Base-by-base conservation (phyloP, 2,888 invertebrate genomes). In the Pterostichus niger region DNA sequence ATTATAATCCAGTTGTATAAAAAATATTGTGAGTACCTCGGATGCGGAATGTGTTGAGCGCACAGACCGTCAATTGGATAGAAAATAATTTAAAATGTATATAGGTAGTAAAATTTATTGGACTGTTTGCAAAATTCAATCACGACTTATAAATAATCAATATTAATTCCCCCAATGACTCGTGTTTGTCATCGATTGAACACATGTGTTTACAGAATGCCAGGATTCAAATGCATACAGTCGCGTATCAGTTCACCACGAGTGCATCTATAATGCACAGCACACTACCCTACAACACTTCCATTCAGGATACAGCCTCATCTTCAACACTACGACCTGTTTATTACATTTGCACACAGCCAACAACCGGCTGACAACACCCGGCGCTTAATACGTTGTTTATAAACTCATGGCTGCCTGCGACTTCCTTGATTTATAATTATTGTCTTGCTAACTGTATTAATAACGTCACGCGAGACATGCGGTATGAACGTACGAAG, bases 361-460 rank as follows among this genome's bases (percentile, higher is more conserved):
- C 46, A 78, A 46, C 71, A 17, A 49, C 52, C 11, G 10, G 68
- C 33, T 13, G 68, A 44, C 40, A 10, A 11, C 44, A 24, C 52
- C 10, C 17, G 54, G 52, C 71, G 54, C 71, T 81, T 81, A 81
- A 71, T 81, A 71, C 68, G 71, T 81, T 81, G 81, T 81, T 81
- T 81, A 81, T 81, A 56, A 81, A 81, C 71, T 71, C 54, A 52
- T 68, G 54, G 54, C 81, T 81, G 40, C 78, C 54, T 78, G 40
- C 49, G 75, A 75, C 82, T 82, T 82, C 82, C 82, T 75, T 75
- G 82, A 82, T 82, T 82, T 82, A 82, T 82, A 73, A 82, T 82
- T 82, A 82, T 82, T 82, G 64, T 82, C 82, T 82, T 61, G 82
- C 82, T 82, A 75, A 82, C 61, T 82, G 75, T 82, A 82, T 82